A percentile compares a stretch with the other conserved stretches of the same genome.
These are phyloP conservation scores for Plutella xylostella DNA, from an alignment of 2,888 invertebrate genomes.

Conservation along the genomic window DNA sequence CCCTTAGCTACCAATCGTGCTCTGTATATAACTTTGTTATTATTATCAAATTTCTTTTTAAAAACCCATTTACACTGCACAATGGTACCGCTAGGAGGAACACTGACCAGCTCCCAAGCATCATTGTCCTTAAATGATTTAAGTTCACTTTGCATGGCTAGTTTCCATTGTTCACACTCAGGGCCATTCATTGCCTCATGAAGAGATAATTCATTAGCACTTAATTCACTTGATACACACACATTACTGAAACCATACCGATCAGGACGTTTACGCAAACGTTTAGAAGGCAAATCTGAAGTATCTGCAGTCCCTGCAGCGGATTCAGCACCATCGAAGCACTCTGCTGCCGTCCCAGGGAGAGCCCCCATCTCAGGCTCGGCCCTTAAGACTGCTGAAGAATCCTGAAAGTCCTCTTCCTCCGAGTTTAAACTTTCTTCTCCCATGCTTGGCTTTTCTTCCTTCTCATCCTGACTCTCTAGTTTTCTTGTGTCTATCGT, in stretches of 20 bases:
- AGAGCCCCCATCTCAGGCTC: not conserved
- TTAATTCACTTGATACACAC: not conserved
- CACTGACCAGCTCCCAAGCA: conserved; percentile 8
- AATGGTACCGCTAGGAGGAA: conserved; percentile 1
- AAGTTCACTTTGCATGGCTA: conserved; percentile 9
- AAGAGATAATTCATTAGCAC: not conserved
- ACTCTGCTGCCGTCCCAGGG: not conserved
- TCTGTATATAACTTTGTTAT: conserved; percentile 12
- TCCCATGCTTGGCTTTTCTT: no score
- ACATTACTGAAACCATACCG: no score
- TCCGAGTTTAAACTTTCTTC: no score
- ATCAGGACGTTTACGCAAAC: not conserved
- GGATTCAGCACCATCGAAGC: no score
- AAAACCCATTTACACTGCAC: conserved; percentile 15
- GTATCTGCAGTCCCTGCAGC: not conserved
- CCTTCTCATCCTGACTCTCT: not conserved
- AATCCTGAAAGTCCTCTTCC: no score
- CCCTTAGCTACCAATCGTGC: conserved; percentile 16
- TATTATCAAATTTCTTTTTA: conserved; percentile 9
- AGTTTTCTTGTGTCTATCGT: not conserved
- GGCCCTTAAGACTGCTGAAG: no score
- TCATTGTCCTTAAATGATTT: not conserved
- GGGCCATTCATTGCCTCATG: conserved; percentile 7
- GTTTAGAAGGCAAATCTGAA: not conserved
- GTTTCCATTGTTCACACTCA: conserved; percentile 16